Base-by-base conservation (phyloP, 2,888 invertebrate genomes). In the Epirrhoe tristata region DNA sequence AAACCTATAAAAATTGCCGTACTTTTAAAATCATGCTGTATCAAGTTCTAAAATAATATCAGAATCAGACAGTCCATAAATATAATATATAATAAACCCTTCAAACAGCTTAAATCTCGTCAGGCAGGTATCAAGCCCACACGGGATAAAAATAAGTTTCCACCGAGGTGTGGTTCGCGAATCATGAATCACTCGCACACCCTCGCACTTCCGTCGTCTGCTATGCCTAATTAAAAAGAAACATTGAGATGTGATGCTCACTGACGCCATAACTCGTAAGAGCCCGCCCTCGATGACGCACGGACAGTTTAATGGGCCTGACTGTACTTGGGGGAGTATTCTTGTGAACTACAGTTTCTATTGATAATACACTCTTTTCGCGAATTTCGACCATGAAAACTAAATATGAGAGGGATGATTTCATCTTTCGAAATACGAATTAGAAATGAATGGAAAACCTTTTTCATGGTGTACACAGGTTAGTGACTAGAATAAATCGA, bases 221-320 rank as follows among this genome's bases (percentile, higher is more conserved):
- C 78, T 78, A 77, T 71, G 75, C 75, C 77, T 83, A 81, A 83
- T 83, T 82, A 83, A 80, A 77, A 78, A 76, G 67, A 69, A 75
- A 73, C 71, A 69, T 67, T 68, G 63, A 73, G 73, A 74, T 78
- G 66, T 72, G 66, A 55, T 50, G 67, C 78, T 84, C 83, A 82
- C 73, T 81, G 76, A 74, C 85, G 70, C 85, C 87, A 85, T 90
- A 90, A 86, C 86, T 88, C 83, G 74, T 74, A 71, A 68, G 79
- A 80, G 77, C 86, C 87, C 90, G 90, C 90, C 90, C 86, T 76
- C 81, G 82, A 83, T 89, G 91, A 91, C 89, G 81, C 86, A 86
- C 81, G 72, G 89, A 90, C 89, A 88, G 84, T 74, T 90, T 89
- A 86, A 88, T 84, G 78, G 83, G 77, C 75, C 77, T 76, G 77